Percentiles rank a stretch among this genome's conserved stretches.
Evolutionary conservation across 2,113 vertebrate species (phyloP).

Genomic region (Pitta sordida): DNA sequence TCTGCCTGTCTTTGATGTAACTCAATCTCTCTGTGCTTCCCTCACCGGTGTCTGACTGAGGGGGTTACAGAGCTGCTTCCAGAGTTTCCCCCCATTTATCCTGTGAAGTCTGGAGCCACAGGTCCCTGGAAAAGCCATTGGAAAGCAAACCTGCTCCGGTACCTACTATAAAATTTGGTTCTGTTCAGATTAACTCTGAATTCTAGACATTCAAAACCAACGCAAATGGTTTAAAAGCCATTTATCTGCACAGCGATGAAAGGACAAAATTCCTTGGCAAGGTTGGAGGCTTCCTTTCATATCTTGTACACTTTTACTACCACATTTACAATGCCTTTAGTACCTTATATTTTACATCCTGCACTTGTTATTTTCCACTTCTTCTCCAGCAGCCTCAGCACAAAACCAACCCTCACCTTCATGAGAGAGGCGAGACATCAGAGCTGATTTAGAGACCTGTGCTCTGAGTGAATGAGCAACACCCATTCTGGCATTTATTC

Average conservation of each 20-base stretch:
- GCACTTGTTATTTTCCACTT: constrained; percentile 49
- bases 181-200: constrained; percentile 53
- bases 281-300: neutral
- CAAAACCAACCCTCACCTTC: neutral
- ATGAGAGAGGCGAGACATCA: neutral
- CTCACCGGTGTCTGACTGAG: neutral
- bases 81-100: neutral
- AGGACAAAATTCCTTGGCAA: constrained; percentile 57
- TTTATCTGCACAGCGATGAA: constrained; percentile 46
- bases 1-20: neutral
- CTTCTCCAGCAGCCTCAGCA: neutral
- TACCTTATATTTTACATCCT: constrained; percentile 20
- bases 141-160: constrained; percentile 48
- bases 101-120: neutral
- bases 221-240: neutral
- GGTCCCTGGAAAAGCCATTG: constrained; percentile 60
- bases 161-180: constrained; percentile 54
- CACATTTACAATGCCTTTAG: constrained; percentile 46
- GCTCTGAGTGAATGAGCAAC: neutral
- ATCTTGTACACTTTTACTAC: constrained; percentile 59
- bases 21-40: neutral
- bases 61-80: constrained; percentile 1
- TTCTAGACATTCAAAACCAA: constrained; percentile 46
- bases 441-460: neutral
- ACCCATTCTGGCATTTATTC: neutral